Evolutionary conservation across 1,140 invertebrate genomes (phyloP).

Genomic region (Scaptomyza montana): DNA sequence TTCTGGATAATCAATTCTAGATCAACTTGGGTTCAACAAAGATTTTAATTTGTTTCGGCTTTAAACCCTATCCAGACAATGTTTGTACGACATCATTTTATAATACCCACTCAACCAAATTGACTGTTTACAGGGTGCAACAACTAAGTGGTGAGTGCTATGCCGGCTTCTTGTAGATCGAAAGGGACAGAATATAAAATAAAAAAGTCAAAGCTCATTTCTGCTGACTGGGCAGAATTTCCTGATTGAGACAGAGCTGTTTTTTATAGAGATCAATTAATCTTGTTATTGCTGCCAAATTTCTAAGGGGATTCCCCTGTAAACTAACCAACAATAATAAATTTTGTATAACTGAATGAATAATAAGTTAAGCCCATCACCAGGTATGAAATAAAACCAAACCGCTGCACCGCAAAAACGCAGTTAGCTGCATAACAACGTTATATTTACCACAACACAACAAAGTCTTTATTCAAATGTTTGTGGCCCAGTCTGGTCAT

Average conservation of each 20-base stretch:
- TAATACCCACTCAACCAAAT: not conserved
- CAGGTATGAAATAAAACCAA: conserved; percentile 24
- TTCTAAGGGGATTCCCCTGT: conserved; percentile 23
- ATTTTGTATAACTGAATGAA: conserved; percentile 4
- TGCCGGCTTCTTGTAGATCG: not conserved
- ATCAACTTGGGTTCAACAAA: too few relatives aligned
- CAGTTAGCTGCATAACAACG: conserved; percentile 6
- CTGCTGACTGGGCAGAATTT: not conserved
- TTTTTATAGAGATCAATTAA: not conserved
- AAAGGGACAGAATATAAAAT: not conserved
- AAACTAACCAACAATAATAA: conserved; percentile 15
- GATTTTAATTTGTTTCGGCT: too few relatives aligned
- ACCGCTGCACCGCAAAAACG: conserved; percentile 8
- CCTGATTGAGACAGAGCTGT: not conserved
- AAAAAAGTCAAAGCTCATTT: not conserved
- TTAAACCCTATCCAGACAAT: too few relatives aligned
- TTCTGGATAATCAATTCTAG: too few relatives aligned
- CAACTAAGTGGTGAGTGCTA: not conserved
- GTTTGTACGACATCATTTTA: not conserved
- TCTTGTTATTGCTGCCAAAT: not conserved
- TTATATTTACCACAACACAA: conserved; percentile 6
- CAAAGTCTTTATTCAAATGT: conserved; percentile 18
- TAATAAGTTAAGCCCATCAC: conserved; percentile 9
- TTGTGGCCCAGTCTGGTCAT: conserved; percentile 29
- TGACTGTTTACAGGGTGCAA: not conserved